Percentiles rank a stretch among this genome's conserved stretches.
These are phyloP conservation scores for Arvicola amphibius DNA, from an alignment of 2,797 vertebrate species.

Conservation along the genomic window DNA sequence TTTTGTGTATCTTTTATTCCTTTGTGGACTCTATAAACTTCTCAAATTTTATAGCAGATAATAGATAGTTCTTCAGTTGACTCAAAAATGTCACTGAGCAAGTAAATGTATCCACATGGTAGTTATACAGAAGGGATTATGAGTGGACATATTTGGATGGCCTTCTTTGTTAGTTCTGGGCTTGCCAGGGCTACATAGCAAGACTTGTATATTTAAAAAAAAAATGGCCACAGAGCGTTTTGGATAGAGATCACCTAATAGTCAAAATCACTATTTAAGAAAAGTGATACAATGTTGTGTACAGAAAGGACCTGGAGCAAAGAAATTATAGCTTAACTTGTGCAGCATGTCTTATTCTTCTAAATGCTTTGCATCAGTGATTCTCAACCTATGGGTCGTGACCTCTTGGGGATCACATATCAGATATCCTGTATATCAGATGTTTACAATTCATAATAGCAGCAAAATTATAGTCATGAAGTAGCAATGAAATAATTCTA, in stretches of 20 bases:
- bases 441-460: background rate
- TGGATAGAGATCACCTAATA: background rate
- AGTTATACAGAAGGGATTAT: background rate
- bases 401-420: background rate
- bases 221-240: background rate
- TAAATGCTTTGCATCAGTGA: background rate
- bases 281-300: background rate
- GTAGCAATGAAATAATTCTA: background rate
- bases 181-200: background rate
- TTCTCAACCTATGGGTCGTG: background rate
- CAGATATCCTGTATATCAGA: background rate
- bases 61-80: slow-evolving; percentile 11
- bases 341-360: background rate
- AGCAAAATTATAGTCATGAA: background rate
- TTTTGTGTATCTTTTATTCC: slow-evolving; percentile 13
- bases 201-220: background rate
- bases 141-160: slow-evolving; percentile 17
- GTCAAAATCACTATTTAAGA: background rate
- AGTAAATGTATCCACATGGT: slow-evolving; percentile 25
- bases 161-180: background rate
- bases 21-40: slow-evolving; percentile 27
- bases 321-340: background rate
- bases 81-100: slow-evolving; percentile 5
- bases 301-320: background rate
- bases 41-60: slow-evolving; percentile 37